Evolutionary conservation across 1,140 invertebrate genomes (phyloP), one percentile per base, ranked within the genome.

Genomic region (Plutomurus gul): DNA sequence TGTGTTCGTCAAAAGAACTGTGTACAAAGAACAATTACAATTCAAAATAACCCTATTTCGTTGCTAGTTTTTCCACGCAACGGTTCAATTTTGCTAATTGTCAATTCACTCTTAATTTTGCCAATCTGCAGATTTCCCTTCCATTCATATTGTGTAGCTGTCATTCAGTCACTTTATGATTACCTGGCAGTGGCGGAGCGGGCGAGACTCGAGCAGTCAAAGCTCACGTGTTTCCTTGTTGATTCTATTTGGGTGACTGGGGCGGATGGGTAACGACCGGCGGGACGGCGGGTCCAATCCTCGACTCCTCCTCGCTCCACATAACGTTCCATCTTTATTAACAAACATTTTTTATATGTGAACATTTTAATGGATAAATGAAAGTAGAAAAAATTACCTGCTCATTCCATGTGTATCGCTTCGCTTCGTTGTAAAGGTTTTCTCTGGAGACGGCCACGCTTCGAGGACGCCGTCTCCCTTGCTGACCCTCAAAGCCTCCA

Each of bases 211-310:
- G 84, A 83, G 11, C 83, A 83, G 77, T 95, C 95, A 85, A 97
- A 97, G 84, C 94, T 96, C 36, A 97, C 95, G 86, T 96, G 95
- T 86, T 96, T 96, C 80, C 79, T 11, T 1, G 72, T 77, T 0
- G 74, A 78, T 33, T 79, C 65, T 6, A 75, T 73, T 22, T 78
- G 73, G 22, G 73, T 46, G 25, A 79, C 74, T 7, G 82, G 81
- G 13, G 77, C 77, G 16, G 80, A 83, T 16, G 82, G 79, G 76
- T 83, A 81, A 25, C 82, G 56, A 16, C 76, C 77, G 1, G 75
- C 81, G 0, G 76, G 37, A 39, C 51, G 65, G 10, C 78, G 43
- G 16, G 37, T 79, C 75, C 79, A 81, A 65, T 77, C 75, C 16
- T 77, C 43, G 8, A 27, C 37, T 16, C 37, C 25, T 7, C 70